Evolutionary conservation across 2,888 invertebrate genomes (phyloP), one percentile per base, ranked within the genome.

Genomic region (Eucriotettix oculatus): DNA sequence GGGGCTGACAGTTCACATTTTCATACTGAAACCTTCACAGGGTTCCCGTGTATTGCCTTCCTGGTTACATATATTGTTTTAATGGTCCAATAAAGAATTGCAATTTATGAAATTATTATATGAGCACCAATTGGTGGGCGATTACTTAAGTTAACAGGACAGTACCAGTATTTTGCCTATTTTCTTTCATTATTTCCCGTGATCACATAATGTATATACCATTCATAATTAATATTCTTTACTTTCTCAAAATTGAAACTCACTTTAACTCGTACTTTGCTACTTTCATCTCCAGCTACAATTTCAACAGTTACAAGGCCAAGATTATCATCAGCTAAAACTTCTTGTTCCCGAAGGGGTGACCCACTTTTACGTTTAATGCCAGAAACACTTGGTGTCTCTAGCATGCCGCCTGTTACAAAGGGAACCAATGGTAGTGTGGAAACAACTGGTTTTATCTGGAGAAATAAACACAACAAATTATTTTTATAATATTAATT

Each of bases 291-390:
- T 42, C 70, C 72, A 17, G 68, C 69, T 12, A 73, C 71, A 41
- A 74, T 71, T 66, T 75, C 75, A 12, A 74, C 71, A 56, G 72
- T 73, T 62, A 73, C 71, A 58, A 72, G 69, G 43, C 72, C 72
- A 11, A 74, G 66, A 58, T 71, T 68, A 56, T 73, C 72, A 43
- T 69, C 69, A 14, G 70, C 67, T 16, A 72, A 67, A 56, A 72
- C 68, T 61, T 68, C 68, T 40, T 68, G 65, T 52, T 68, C 68
- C 44, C 48, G 72, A 70, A 14, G 65, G 64, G 54, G 67, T 61
- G 57, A 63, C 59, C 3, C 68, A 61, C 56, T 67, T 63, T 59
- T 68, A 65, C 60, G 60, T 56, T 64, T 64, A n/a, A 58, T 5
- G 17, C 62, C 62, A 54, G 59, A 42, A 9, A 14, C 17, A 29